phyloP scores from a whole-genome alignment of 2,113 vertebrate species.

The Pyrgilauda ruficollis region DNA sequence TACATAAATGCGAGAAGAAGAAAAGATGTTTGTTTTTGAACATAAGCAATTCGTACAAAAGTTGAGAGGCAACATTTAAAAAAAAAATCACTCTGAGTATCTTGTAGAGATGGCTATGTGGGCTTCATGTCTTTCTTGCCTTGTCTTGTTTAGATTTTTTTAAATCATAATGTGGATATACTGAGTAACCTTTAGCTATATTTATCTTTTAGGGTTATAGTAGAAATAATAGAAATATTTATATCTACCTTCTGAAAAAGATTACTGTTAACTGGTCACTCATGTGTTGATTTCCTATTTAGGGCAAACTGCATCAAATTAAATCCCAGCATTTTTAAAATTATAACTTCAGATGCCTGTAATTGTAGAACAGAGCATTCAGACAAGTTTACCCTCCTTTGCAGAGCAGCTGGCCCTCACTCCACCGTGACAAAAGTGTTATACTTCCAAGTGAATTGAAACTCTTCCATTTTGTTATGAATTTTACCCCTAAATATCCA shows the following conservation, averaged over 20 bases:
- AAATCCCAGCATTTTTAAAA: background rate
- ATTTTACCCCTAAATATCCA: background rate
- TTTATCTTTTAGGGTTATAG: background rate
- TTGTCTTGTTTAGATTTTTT: background rate
- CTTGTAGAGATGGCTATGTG: background rate
- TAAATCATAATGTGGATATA: background rate
- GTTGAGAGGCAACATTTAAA: background rate
- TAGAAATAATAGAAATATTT: background rate
- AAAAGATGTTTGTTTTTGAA: background rate
- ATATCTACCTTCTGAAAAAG: background rate
- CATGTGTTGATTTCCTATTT: background rate
- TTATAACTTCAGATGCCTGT: background rate
- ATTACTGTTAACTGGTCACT: background rate
- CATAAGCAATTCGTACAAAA: background rate
- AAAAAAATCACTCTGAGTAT: background rate
- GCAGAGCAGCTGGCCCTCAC: rapidly evolving
- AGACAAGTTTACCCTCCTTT: background rate
- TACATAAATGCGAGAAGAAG: background rate
- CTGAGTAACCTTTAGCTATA: background rate
- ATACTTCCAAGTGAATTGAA: background rate
- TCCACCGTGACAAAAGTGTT: background rate
- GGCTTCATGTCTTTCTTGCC: background rate
- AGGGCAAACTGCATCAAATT: background rate
- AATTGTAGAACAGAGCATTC: background rate
- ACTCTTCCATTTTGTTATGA: background rate